A percentile compares a stretch with the other conserved stretches of the same genome.
Conservation (phyloP, 2,113 vertebrate genomes). For the Mustelus asterias region DNA sequence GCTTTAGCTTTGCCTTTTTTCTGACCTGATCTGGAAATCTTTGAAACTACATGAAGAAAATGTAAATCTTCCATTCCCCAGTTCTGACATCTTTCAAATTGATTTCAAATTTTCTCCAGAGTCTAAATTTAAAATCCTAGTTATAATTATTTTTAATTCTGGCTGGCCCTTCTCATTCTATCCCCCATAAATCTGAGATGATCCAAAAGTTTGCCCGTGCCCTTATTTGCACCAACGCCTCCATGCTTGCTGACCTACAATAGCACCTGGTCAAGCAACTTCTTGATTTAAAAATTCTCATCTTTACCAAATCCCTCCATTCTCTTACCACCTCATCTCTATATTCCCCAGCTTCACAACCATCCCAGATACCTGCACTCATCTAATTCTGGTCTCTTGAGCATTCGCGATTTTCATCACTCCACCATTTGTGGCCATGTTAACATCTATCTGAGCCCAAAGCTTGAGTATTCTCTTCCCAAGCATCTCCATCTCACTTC, state of each 20-base stretch:
- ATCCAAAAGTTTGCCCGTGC: neutral
- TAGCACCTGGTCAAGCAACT: neutral
- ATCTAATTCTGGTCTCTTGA: too few species aligned
- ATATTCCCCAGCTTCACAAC: too few species aligned
- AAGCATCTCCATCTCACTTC: neutral
- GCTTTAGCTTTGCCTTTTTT: neutral
- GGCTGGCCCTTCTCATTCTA: neutral
- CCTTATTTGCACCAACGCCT: neutral
- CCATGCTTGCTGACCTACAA: neutral
- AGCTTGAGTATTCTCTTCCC: neutral
- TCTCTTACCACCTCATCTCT: neutral
- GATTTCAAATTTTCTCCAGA: neutral
- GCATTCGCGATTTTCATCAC: too few species aligned
- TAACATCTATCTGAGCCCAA: neutral
- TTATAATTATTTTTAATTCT: neutral
- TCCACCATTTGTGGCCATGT: neutral
- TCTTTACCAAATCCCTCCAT: neutral
- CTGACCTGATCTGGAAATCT: neutral
- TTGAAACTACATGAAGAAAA: neutral
- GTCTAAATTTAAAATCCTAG: too few species aligned
- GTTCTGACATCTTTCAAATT: neutral
- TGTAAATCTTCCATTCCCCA: neutral
- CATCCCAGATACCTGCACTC: too few species aligned
- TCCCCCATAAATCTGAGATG: neutral
- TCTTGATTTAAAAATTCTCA: too few species aligned